Evolutionary conservation across 2,797 vertebrate genomes (phyloP).

Genomic region (Antrozous pallidus): DNA sequence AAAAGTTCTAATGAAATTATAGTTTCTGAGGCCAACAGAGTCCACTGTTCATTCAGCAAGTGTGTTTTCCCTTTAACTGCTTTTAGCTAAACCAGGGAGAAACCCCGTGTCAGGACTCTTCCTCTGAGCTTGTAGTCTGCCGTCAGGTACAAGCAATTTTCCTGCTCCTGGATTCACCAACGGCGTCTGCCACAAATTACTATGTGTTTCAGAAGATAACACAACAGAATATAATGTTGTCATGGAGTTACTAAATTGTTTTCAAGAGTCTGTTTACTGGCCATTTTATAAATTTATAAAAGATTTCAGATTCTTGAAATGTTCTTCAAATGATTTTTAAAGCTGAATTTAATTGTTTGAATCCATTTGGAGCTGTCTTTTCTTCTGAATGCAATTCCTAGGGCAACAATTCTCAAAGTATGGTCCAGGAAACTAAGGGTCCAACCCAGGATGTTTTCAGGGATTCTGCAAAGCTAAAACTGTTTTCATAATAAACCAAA

Average conservation of each 20-base stretch:
- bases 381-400: constrained; percentile 22
- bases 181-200: neutral
- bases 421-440: neutral
- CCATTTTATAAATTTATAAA: constrained; percentile 16
- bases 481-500: constrained; percentile 5
- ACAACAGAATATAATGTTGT: neutral
- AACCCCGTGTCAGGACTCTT: neutral
- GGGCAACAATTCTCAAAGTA: neutral
- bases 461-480: neutral
- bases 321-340: constrained; percentile 34
- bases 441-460: neutral
- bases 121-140: neutral
- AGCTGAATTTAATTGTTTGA: neutral
- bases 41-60: constrained; percentile 15
- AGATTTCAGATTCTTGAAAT: too few species aligned
- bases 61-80: neutral
- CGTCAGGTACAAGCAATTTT: neutral
- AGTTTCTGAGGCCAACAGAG: neutral
- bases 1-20: neutral
- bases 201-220: neutral
- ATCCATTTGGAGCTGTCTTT: neutral
- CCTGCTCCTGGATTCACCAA: neutral
- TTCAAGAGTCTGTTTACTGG: neutral
- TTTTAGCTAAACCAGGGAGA: neutral
- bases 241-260: neutral